Evolutionary conservation across 30 jellyfish, hydroid and myxozoan genomes (phyloP).

Genomic region (Sanderia malayensis): DNA sequence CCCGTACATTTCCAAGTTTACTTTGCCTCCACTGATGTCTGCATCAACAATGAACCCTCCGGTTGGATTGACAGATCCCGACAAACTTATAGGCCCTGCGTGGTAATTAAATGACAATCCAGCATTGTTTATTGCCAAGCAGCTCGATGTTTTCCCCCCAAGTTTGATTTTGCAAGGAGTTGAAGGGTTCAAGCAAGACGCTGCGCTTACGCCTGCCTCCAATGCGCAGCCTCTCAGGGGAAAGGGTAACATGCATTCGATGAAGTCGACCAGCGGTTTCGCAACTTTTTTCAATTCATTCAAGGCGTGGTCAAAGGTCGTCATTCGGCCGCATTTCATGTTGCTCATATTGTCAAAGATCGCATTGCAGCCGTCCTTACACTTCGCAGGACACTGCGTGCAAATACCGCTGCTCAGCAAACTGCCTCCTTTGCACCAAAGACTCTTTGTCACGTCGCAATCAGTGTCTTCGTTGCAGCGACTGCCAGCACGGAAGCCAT

Average conservation of each 20-base stretch:
- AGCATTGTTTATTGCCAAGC: slow-evolving; percentile 7
- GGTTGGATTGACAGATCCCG: slow-evolving; percentile 1
- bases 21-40: slow-evolving; percentile 4
- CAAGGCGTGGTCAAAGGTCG: slow-evolving; percentile 16
- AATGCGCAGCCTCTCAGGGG: slow-evolving; percentile 6
- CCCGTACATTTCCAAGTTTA: not conserved
- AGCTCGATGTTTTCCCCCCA: slow-evolving; percentile 30
- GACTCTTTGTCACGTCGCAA: slow-evolving; percentile 37
- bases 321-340: slow-evolving; percentile 30
- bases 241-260: slow-evolving; percentile 28
- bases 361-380: slow-evolving; percentile 44
- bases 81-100: slow-evolving; percentile 13
- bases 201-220: slow-evolving; percentile 5
- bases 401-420: slow-evolving; percentile 33
- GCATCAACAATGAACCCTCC: slow-evolving; percentile 12
- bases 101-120: not conserved
- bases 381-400: slow-evolving; percentile 19
- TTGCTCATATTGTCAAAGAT: slow-evolving; percentile 11
- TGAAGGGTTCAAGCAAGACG: slow-evolving; percentile 3
- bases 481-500: slow-evolving; percentile 30
- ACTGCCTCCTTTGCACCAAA: slow-evolving; percentile 46
- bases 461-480: slow-evolving; percentile 34
- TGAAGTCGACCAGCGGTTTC: not conserved
- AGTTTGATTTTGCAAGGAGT: slow-evolving; percentile 22
- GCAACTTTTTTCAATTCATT: slow-evolving; percentile 11